These are phyloP conservation scores for Macrotus californicus DNA, from an alignment of 2,113 vertebrate genomes.

Conservation along the genomic window DNA sequence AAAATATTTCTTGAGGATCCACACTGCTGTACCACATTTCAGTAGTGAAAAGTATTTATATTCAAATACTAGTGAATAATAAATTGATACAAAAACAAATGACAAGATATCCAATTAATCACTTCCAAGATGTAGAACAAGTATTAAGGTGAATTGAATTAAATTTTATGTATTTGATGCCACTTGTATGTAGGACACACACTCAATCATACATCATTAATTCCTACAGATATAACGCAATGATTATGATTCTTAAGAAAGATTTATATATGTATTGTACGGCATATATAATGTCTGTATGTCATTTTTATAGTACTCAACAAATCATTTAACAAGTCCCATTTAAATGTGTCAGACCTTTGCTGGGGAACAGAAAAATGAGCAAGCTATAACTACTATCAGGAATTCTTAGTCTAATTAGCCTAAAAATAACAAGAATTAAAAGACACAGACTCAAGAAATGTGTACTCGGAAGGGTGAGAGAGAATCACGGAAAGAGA, in stretches of 20 bases:
- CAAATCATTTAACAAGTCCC: not conserved
- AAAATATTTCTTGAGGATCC: not conserved
- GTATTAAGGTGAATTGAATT: not conserved
- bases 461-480: not conserved
- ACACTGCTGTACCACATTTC: not conserved
- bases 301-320: not conserved
- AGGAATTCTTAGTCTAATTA: not conserved
- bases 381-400: not conserved
- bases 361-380: not conserved
- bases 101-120: not conserved
- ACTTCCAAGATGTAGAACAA: not conserved
- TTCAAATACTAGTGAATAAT: not conserved
- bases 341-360: not conserved
- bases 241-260: not conserved
- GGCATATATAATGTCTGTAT: not conserved
- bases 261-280: not conserved
- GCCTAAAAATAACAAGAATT: not conserved
- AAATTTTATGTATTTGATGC: not conserved
- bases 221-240: not conserved
- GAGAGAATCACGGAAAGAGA: not conserved
- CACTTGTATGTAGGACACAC: not conserved
- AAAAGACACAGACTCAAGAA: not conserved
- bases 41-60: not conserved
- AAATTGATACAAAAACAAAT: not conserved
- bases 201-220: not conserved